Conservation (phyloP, 2,113 vertebrate species). For the Petrocephalus microphthalmus region DNA sequence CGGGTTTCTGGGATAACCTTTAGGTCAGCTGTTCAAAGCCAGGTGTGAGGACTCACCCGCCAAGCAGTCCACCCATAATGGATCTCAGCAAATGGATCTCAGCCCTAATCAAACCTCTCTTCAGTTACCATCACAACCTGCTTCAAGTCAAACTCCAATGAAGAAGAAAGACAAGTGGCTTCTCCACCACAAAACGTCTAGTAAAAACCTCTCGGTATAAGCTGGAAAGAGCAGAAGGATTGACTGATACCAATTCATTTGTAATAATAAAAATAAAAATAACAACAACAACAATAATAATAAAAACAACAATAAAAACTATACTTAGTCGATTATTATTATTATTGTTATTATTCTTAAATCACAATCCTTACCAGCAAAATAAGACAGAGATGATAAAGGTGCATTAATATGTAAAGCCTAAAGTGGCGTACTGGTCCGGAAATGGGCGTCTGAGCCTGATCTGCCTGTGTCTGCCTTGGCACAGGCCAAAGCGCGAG, state of each 20-base stretch:
- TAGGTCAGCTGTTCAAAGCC: too few species aligned
- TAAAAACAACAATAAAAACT: too few species aligned
- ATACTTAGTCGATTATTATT: too few species aligned
- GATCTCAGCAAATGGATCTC: too few species aligned
- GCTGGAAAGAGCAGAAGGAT: background rate
- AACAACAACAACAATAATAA: background rate
- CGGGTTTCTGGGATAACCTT: too few species aligned
- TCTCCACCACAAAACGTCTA: background rate
- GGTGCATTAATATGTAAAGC: background rate
- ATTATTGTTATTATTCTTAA: too few species aligned
- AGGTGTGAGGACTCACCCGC: too few species aligned
- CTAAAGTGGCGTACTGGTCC: background rate
- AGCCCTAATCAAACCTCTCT: background rate
- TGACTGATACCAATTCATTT: too few species aligned
- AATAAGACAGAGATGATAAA: background rate
- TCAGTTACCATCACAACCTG: background rate
- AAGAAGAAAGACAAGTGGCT: background rate
- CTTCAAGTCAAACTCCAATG: background rate
- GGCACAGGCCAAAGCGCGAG: background rate
- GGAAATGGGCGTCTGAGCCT: background rate
- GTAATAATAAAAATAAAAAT: background rate
- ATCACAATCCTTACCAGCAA: too few species aligned
- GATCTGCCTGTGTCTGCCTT: background rate
- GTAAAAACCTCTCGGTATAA: background rate
- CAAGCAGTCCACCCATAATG: too few species aligned